These are phyloP conservation scores for Lepus europaeus DNA, from an alignment of 2,113 vertebrate genomes.

Conservation along the genomic window DNA sequence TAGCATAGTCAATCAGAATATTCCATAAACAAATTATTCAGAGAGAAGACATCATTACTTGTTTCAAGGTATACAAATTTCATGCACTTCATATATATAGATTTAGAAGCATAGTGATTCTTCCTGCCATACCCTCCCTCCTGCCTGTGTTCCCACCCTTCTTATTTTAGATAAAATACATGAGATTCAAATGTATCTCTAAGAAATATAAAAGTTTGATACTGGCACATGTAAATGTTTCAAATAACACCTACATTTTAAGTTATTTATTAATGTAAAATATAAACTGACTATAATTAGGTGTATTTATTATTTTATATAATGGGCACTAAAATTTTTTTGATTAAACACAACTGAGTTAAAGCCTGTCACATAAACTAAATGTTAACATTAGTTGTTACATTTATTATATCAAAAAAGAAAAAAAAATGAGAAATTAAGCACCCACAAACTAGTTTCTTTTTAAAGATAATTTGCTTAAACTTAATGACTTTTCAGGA, in stretches of 20 bases:
- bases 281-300: neutral
- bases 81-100: too few species aligned
- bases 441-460: neutral
- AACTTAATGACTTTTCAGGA: neutral
- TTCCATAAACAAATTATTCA: neutral
- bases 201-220: neutral
- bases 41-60: neutral
- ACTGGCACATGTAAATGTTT: neutral
- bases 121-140: too few species aligned
- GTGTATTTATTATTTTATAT: neutral
- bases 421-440: neutral
- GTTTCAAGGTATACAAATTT: too few species aligned
- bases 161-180: neutral
- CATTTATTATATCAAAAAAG: neutral
- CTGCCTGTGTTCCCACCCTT: neutral
- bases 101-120: too few species aligned
- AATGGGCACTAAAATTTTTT: neutral
- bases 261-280: neutral
- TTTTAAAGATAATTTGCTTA: neutral
- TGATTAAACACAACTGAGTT: neutral
- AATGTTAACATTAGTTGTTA: too few species aligned
- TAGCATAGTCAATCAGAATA: neutral
- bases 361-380: neutral
- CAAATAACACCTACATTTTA: neutral
- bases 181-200: neutral